These are phyloP conservation scores for Drosophila subobscura DNA, from an alignment of 1,140 invertebrate species.

Conservation along the genomic window DNA sequence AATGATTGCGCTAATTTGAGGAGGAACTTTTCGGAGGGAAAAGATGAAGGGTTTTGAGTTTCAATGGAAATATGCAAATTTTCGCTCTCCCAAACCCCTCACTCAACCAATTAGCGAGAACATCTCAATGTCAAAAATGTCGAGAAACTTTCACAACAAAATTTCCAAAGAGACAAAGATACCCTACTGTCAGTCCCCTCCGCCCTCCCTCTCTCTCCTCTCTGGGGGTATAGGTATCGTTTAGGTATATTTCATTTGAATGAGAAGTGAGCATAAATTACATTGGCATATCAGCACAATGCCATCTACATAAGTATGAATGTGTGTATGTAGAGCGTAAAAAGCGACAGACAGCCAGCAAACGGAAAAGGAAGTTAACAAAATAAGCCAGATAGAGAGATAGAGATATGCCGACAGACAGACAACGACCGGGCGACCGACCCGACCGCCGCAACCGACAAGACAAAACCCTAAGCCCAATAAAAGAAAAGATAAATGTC, in stretches of 20 bases:
- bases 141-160: conserved; percentile 44
- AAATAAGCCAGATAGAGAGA: conserved; percentile 80
- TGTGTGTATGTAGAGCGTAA: conserved; percentile 60
- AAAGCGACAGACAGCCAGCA: conserved; percentile 50
- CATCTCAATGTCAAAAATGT: conserved; percentile 41
- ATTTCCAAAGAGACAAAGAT: neutral
- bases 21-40: conserved; percentile 39
- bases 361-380: conserved; percentile 80
- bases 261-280: conserved; percentile 71
- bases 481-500: conserved; percentile 79
- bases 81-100: neutral
- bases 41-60: conserved; percentile 27
- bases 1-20: conserved; percentile 69
- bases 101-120: conserved; percentile 45
- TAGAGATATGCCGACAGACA: conserved; percentile 62
- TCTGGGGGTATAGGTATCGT: conserved; percentile 5
- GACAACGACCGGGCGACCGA: conserved; percentile 22
- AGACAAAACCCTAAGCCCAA: conserved; percentile 63
- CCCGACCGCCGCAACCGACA: conserved; percentile 13
- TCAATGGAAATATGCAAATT: conserved; percentile 7
- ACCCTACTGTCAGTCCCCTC: no score
- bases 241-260: conserved; percentile 70
- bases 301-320: conserved; percentile 42
- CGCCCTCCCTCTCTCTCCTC: no score
- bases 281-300: conserved; percentile 63